A percentile compares a stretch with the other conserved stretches of the same genome.
These are phyloP conservation scores for Hermetia illucens DNA, from an alignment of 1,140 invertebrate species.

Conservation along the genomic window DNA sequence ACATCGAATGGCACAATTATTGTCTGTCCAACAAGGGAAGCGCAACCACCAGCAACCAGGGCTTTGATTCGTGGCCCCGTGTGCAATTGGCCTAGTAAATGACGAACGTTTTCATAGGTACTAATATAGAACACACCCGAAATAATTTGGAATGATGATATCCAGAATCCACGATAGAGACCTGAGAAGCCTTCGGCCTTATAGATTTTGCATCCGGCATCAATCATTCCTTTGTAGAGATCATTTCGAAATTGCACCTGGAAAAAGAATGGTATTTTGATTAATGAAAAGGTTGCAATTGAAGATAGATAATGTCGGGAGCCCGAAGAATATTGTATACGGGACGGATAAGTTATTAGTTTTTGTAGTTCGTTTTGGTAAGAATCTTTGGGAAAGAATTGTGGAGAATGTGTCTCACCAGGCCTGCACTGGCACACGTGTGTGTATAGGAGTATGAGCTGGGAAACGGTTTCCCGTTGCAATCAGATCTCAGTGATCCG, in stretches of 20 bases:
- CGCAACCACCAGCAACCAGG: constrained; percentile 64
- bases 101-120: constrained; percentile 85
- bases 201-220: constrained; percentile 85
- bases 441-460: too few species aligned
- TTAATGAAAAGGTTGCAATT: too few species aligned
- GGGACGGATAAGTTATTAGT: too few species aligned
- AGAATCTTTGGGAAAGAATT: too few species aligned
- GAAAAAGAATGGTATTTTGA: background rate
- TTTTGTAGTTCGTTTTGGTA: too few species aligned
- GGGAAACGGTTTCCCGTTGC: too few species aligned
- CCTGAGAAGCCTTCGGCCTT: constrained; percentile 73
- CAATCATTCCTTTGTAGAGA: constrained; percentile 75
- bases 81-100: constrained; percentile 53
- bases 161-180: constrained; percentile 91
- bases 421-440: too few species aligned
- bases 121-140: constrained; percentile 89
- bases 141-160: constrained; percentile 67
- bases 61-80: constrained; percentile 29
- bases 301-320: too few species aligned
- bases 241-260: constrained; percentile 62
- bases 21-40: constrained; percentile 86
- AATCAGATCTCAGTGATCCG: too few species aligned
- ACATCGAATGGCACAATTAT: constrained; percentile 95
- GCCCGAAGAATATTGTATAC: too few species aligned
- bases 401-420: too few species aligned